Evolutionary conservation across 2,888 invertebrate species (phyloP), one percentile per base, ranked within the genome.

Genomic region (Nebria salina): DNA sequence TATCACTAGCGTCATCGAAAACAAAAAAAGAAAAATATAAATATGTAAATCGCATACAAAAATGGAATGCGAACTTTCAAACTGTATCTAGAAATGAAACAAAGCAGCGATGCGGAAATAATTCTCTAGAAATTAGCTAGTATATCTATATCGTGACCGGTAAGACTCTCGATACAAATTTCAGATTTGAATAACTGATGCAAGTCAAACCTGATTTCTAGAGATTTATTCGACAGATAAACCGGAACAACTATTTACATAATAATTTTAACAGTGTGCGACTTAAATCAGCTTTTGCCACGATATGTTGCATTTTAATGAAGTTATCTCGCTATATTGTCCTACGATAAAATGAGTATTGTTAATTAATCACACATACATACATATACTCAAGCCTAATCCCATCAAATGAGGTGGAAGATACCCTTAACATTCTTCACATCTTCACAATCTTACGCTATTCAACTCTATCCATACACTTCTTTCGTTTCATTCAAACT

Each of bases 31-130:
- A n/a, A 64, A 54, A 43, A 77, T 70, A 70, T 77, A 77, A 77
- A 77, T 77, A 77, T 77, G 77, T 72, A 77, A 77, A 77, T 77
- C 65, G 72, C n/a, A 75, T 75, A 75, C 64, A 9, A 54, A 75
- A 64, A 41, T 34, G 42, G 41, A 42, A 54, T 73, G 42, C 13
- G 43, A 77, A 70, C 77, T 70, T 77, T 77, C 34, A 77, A 34
- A 54, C 11, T 54, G 54, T 54, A 54, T 54, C 15, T 26, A 11
- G 20, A 54, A 54, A 7, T n/a, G 41, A 26, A 76, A 72, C 64
- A 70, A 77, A 77, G 54, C 77, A 72, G 26, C 64, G 65, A 41
- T 70, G 72, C 64, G 77, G 77, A 72, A 77, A 64, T 77, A 77
- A 77, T 72, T 20, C 72, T 43, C 34, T 72, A 26, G 72, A n/a